Evolutionary conservation across 1,140 invertebrate species (phyloP), one percentile per base, ranked within the genome.

Genomic region (Archegozetes longisetosus): DNA sequence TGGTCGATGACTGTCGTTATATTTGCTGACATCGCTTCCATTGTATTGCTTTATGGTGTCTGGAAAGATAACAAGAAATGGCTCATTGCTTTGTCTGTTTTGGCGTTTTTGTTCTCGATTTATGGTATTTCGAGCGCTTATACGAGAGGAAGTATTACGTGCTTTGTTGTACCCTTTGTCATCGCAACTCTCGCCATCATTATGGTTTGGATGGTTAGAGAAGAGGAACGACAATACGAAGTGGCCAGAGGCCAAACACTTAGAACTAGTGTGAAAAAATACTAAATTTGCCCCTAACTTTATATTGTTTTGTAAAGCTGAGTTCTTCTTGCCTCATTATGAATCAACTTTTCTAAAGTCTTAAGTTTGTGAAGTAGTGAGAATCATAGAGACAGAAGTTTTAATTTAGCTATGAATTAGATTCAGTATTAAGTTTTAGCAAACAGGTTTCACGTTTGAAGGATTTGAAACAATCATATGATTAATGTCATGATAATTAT

Each of bases 101-200:
- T 58, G 47, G 12, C 57, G 17, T 51, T 49, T n/a, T 23, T 51
- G 2, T 58, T 24, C 26, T 9, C 57, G 1, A 14, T 58, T 3
- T 58, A 49, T 17, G 57, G 57, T 6, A 9, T 58, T 6, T n/a
- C 26, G 1, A 58, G 47, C 50, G 57, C 50, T 2, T 58, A 58
- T 46, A 46, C 49, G 13, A 46, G 57, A 24, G 57, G 57, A 3
- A 50, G 51, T 3, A 58, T 58, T 40, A 47, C 49, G 4, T 58
- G 57, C 40, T 58, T 58, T 58, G 57, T 58, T 2, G 9, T 58
- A 2, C 57, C 57, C 22, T 58, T 58, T 40, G 47, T 53, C 23
- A 49, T 58, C 2, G 46, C 48, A 1, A 58, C 57, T 4, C 25
- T 51, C 3, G 49, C 57, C 4, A 47, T 51, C 4, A 58, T 58